Evolutionary conservation across 2,888 invertebrate genomes (phyloP), one percentile per base, ranked within the genome.

Genomic region (Xestoiulus laeticollis): DNA sequence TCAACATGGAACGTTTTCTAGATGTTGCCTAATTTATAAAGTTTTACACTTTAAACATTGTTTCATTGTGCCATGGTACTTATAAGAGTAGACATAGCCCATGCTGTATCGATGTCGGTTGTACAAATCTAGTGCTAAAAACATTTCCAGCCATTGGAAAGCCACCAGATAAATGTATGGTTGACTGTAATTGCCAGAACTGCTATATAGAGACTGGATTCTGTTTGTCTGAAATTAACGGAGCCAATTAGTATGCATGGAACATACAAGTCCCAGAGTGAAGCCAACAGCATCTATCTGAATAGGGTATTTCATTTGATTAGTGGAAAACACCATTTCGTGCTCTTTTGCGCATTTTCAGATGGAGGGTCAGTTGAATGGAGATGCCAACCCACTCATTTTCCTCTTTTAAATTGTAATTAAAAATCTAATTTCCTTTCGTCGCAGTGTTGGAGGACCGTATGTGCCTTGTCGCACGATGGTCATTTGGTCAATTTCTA

Each of bases 401-500:
- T 78, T 0, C 78, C 78, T 78, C 78, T 14, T 78, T 78, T 78
- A 14, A 78, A 78, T 30, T 16, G 78, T 78, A 78, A 78, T 78
- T 78, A 78, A 78, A 78, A 78, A 30, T 78, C 78, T 78, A 78
- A 78, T 78, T 30, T 78, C 78, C 78, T 8, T 30, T 30, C 30
- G 78, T 78, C 16, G 53, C 53, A 53, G 19, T 53, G n/a, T 19
- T 53, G 19, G 53, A 53, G 59, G 1, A 22, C n/a, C 59, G 59
- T 5, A 8, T 44, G 59, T 22, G 22, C 12, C 12, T 68, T 68
- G 68, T 68, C 68, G 68, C 68, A 26, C 68, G 68, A 30, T 78
- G 78, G 78, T 78, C 78, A 78, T 78, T 78, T 78, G 78, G 78
- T 78, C 78, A 78, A 30, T 78, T 78, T 78, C 78, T 78, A 78